Conservation (phyloP, 2,888 invertebrate species). For the Camponotus fellah region DNA sequence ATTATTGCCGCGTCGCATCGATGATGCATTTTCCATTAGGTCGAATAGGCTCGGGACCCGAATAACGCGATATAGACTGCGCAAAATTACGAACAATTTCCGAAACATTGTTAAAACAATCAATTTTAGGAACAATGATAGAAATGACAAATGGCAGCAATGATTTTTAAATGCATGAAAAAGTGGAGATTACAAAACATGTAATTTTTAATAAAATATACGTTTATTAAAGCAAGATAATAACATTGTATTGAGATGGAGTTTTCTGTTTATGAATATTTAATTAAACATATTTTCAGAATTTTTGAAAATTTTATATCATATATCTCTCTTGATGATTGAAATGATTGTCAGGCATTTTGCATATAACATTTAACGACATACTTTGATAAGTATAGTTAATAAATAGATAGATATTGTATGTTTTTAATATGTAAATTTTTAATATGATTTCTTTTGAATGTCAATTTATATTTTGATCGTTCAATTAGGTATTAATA, state of each 20-base stretch:
- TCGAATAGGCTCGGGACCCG: constrained; percentile 8
- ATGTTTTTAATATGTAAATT: background rate
- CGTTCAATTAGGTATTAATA: background rate
- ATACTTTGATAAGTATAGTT: background rate
- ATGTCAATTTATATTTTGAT: background rate
- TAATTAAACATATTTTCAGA: background rate
- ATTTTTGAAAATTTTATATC: background rate
- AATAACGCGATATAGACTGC: constrained; percentile 30
- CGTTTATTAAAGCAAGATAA: background rate
- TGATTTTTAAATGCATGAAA: background rate
- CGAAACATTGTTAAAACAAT: constrained; percentile 45
- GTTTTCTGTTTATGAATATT: background rate
- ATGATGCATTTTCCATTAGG: constrained; percentile 48
- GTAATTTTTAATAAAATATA: background rate
- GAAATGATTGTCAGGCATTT: background rate
- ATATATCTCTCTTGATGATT: background rate
- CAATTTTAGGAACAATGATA: constrained; percentile 26
- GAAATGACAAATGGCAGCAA: background rate
- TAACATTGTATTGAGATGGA: background rate
- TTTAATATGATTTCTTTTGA: background rate
- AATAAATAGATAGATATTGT: background rate
- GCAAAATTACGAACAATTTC: constrained; percentile 40
- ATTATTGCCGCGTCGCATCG: constrained; percentile 51
- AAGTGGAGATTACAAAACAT: background rate
- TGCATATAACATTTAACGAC: background rate